Evolutionary conservation across 2,113 vertebrate genomes (phyloP), one percentile per base, ranked within the genome.

Genomic region (Pseudopodoces humilis): DNA sequence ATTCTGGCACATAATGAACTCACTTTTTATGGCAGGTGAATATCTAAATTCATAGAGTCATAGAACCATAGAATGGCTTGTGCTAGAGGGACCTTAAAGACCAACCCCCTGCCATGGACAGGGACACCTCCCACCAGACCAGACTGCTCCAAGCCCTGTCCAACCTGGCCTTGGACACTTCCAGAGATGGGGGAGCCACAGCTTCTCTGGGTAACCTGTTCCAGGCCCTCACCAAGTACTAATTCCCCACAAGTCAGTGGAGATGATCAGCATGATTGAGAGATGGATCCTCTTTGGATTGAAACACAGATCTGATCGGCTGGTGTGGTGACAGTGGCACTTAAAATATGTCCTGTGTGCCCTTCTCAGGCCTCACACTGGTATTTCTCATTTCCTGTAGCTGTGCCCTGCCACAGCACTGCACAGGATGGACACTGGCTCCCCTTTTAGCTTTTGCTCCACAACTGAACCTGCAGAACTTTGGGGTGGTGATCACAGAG

Each of bases 401-500:
- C 33, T 24, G 21, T 74, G 27, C 19, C 44, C 33, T 33, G 7
- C 68, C 28, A 11, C 0, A 0, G 22, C n/a, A 15, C 59, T 53
- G 47, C 31, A 10, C 44, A 65, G 28, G 46, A 30, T 18, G 10
- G 41, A n/a, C 21, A 5, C 20, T 12, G 31, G 2, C 15, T 85
- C n/a, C 55, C 76, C 25, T 46, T 79, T 69, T 23, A 74, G 4
- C 43, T 86, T 62, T 47, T 80, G 27, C 30, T 77, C 13, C 3
- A 1, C 43, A 49, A n/a, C 41, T 85, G 78, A 39, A 46, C 31
- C 41, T 35, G 52, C 76, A 70, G 19, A 47, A 35, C 3, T 28
- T 16, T 0, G 1, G 10, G 30, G 24, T 20, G 19, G 4, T 1
- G 15, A 74, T 33, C 0, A 0, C 7, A 27, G 64, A 27, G 17